Evolutionary conservation across 2,888 invertebrate genomes (phyloP), one percentile per base, ranked within the genome.

Genomic region (Diaperis boleti): DNA sequence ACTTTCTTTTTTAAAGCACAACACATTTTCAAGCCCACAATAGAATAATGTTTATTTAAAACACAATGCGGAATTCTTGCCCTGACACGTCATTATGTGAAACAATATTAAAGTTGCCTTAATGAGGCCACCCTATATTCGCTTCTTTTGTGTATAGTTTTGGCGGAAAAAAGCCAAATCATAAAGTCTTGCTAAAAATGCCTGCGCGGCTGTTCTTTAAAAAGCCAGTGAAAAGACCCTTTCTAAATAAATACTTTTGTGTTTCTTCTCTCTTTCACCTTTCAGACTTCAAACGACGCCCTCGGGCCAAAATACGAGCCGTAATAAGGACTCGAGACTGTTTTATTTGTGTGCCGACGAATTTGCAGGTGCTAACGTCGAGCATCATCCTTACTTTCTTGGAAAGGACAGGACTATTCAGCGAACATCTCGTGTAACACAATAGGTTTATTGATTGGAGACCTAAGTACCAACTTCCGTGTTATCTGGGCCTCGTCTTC

Each of bases 291-390:
- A 50, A 50, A 50, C 37, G 50, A 50, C 47, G 18, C 10, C 18
- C n/a, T 31, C 10, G 31, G 11, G 17, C 10, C 22, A 52, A 52
- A 52, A 52, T 52, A 52, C 52, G 52, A 52, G 52, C 20, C 35
- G 22, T 52, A 54, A 54, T 54, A 54, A 54, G 54, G 31, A 39
- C 29, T 52, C 52, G 17, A 18, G 1, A 5, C 7, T 37, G 52
- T 29, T 42, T 54, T 29, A 52, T 52, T 52, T 52, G 52, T 52
- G 52, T 42, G 18, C 54, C 41, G 15, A 31, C 54, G 29, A 52
- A 54, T 54, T 54, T 54, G 29, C 42, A 54, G 52, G 52, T 52
- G 52, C 52, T 52, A 52, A 52, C 52, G 52, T 52, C 54, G 18
- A 42, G 54, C 54, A 42, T 42, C 54, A 54, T 54, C 52, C 52